Percentiles rank a stretch among this genome's conserved stretches.
Evolutionary conservation across 1,140 invertebrate species (phyloP).

Genomic region (Mizuhopecten yessoensis): DNA sequence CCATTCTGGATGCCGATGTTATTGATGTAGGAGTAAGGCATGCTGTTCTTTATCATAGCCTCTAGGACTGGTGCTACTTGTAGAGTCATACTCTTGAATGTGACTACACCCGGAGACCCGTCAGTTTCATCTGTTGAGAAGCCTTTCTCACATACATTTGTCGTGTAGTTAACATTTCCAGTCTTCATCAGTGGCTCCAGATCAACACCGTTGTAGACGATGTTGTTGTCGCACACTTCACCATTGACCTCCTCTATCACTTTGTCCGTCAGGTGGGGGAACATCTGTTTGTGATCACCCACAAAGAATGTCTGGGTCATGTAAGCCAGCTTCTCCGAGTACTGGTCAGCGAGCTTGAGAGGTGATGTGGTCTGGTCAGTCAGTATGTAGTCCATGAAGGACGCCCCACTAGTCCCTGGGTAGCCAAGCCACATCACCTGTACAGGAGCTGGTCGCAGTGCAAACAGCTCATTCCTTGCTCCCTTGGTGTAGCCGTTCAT

Average conservation of each 20-base stretch:
- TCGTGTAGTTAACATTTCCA: conserved; percentile 87
- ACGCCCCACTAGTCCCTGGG: conserved; percentile 98
- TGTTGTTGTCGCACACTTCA: conserved; percentile 90
- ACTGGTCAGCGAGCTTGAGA: conserved; percentile 92
- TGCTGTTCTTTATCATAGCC: conserved; percentile 89
- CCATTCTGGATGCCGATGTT: conserved; percentile 97
- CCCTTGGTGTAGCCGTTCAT: conserved; percentile 99
- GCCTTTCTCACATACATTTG: conserved; percentile 78
- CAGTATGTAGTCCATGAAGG: conserved; percentile 99
- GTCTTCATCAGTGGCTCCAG: conserved; percentile 96
- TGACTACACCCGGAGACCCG: conserved; percentile 68
- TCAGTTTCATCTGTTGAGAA: conserved; percentile 76
- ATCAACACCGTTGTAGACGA: conserved; percentile 97
- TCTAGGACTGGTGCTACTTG: conserved; percentile 87
- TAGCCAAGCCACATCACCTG: conserved; percentile 99
- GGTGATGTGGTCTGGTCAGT: conserved; percentile 98
- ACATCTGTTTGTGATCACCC: conserved; percentile 99
- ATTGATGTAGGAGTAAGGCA: conserved; percentile 95
- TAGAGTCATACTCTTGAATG: conserved; percentile 69
- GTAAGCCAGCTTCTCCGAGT: conserved; percentile 98
- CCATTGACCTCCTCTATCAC: conserved; percentile 78
- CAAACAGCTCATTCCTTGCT: conserved; percentile 99
- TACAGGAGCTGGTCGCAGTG: conserved; percentile 96
- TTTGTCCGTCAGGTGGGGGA: conserved; percentile 86
- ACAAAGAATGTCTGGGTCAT: conserved; percentile 99